Percentiles rank a stretch among this genome's conserved stretches.
phyloP scores from a whole-genome alignment of 1,140 invertebrate genomes.

The Chrysomallon squamiferum region DNA sequence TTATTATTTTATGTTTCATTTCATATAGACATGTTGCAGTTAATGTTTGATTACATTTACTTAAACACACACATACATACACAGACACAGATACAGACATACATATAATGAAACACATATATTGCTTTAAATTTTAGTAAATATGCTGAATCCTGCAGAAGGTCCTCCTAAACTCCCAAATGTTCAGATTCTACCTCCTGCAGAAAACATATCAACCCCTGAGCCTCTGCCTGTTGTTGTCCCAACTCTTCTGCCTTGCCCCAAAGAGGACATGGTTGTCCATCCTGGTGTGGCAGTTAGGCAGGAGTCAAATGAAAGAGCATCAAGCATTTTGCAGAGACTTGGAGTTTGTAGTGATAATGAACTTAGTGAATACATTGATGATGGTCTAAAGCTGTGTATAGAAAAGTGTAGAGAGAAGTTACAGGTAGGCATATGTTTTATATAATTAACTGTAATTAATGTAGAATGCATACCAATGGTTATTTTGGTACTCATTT shows the following conservation, averaged over 20 bases:
- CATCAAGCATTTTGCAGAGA: background rate
- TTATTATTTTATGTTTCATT: too few species aligned
- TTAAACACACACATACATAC: too few species aligned
- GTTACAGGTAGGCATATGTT: background rate
- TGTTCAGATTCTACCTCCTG: conserved; percentile 37
- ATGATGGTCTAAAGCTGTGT: conserved; percentile 6
- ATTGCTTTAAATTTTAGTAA: conserved; percentile 13
- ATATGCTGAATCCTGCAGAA: conserved; percentile 27
- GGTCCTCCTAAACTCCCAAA: conserved; percentile 30
- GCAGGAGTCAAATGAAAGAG: background rate
- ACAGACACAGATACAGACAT: too few species aligned
- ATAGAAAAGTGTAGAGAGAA: background rate
- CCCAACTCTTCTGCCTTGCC: conserved; percentile 20
- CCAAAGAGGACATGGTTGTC: conserved; percentile 6
- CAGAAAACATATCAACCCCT: conserved; percentile 27
- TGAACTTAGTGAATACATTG: conserved; percentile 13
- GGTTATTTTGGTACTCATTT: too few species aligned
- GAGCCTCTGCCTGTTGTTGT: conserved; percentile 36
- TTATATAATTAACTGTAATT: too few species aligned
- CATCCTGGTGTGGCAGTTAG: background rate
- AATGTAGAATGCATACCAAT: too few species aligned
- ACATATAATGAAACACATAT: too few species aligned
- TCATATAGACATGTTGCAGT: too few species aligned
- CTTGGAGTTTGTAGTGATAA: conserved; percentile 12
- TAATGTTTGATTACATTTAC: too few species aligned